Conservation (phyloP, 2,888 invertebrate genomes). For the Diaprepes abbreviatus region DNA sequence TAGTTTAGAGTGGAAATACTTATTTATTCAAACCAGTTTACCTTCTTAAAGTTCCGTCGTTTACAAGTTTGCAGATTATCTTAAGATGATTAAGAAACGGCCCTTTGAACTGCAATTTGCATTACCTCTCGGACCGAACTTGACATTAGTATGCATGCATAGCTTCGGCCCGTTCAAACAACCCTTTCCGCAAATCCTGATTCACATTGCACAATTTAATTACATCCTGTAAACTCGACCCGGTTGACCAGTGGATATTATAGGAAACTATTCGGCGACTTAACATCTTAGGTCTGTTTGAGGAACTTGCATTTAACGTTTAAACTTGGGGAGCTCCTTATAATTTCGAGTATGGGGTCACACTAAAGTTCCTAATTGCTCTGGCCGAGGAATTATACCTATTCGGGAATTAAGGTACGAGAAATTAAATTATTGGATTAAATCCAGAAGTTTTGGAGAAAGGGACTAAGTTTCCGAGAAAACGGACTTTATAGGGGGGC, state of each 20-base stretch:
- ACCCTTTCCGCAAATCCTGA: constrained; percentile 52
- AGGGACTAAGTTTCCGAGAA: background rate
- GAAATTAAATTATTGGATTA: constrained; percentile 43
- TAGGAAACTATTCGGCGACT: constrained; percentile 66
- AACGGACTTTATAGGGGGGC: background rate
- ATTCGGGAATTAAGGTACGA: constrained; percentile 47
- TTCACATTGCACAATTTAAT: constrained; percentile 66
- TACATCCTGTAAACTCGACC: constrained; percentile 61
- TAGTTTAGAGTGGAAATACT: no score
- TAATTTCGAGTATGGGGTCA: constrained; percentile 47
- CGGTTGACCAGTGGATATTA: constrained; percentile 67
- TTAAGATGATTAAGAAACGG: constrained; percentile 58
- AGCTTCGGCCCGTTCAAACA: constrained; percentile 63
- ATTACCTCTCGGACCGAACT: constrained; percentile 57
- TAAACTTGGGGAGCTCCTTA: constrained; percentile 56
- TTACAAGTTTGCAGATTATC: constrained; percentile 57
- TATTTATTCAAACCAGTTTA: constrained; percentile 43
- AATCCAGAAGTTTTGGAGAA: constrained; percentile 7
- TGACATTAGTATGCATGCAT: constrained; percentile 64
- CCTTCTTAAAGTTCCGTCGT: constrained; percentile 50
- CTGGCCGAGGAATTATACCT: constrained; percentile 47
- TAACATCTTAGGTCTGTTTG: constrained; percentile 63
- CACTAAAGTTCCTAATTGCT: constrained; percentile 49
- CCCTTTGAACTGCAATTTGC: constrained; percentile 59
- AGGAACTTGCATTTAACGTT: constrained; percentile 64